A percentile compares a stretch with the other conserved stretches of the same genome.
These are phyloP conservation scores for Perdita meconis DNA, from an alignment of 2,888 invertebrate genomes.

Conservation along the genomic window DNA sequence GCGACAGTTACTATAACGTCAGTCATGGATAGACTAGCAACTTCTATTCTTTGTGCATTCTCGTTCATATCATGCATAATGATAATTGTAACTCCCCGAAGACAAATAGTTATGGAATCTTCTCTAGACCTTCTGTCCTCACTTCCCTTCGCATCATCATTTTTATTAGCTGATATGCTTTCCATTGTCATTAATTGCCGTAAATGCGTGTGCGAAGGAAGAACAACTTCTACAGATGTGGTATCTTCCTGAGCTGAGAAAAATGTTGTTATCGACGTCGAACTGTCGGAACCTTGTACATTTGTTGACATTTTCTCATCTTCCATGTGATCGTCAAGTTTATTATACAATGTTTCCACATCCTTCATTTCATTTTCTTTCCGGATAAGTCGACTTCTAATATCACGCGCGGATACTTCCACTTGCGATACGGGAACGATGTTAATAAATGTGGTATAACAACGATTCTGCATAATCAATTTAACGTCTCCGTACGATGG, in stretches of 20 bases:
- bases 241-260: constrained; percentile 77
- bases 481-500: constrained; percentile 87
- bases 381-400: constrained; percentile 88
- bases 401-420: constrained; percentile 93
- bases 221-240: constrained; percentile 34
- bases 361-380: constrained; percentile 66
- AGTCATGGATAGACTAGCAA: constrained; percentile 83
- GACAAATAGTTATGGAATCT: constrained; percentile 80
- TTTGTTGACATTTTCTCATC: constrained; percentile 63
- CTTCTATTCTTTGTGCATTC: constrained; percentile 84
- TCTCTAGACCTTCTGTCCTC: constrained; percentile 58
- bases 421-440: constrained; percentile 87
- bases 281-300: constrained; percentile 73
- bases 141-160: constrained; percentile 34
- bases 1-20: constrained; percentile 75
- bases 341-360: constrained; percentile 26
- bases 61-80: constrained; percentile 85
- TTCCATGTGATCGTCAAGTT: constrained; percentile 44
- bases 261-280: constrained; percentile 75
- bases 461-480: constrained; percentile 85
- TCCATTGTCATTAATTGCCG: constrained; percentile 47
- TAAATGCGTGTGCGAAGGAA: constrained; percentile 31
- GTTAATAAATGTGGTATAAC: constrained; percentile 85
- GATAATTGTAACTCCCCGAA: constrained; percentile 84
- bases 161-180: constrained; percentile 25